Evolutionary conservation across 2,797 vertebrate species (phyloP), one percentile per base, ranked within the genome.

Genomic region (Eulemur mongoz): DNA sequence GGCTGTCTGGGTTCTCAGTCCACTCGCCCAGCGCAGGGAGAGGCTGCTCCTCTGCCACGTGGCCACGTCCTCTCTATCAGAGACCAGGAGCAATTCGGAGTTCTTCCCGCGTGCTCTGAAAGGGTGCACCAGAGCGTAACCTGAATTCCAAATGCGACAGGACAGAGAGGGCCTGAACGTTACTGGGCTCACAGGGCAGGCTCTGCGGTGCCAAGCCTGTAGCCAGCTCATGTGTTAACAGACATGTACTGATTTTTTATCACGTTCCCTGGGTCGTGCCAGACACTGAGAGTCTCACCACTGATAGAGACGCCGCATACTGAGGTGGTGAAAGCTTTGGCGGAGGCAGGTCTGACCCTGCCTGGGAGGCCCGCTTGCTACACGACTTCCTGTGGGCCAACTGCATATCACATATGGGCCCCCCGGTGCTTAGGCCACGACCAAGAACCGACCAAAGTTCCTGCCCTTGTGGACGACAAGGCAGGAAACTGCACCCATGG

Each of bases 21-120:
- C 89, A n/a, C 97, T 98, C 0, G 99, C 94, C 17, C 97, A 96
- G 9, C 88, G 97, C 82, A 99, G 97, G 0, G 99, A 98, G 54
- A 99, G 97, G 50, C 87, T 91, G 40, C 96, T 98, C 93, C 98
- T 99, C 95, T 92, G 99, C 99, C 99, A 99, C 0, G 98, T 99
- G 84, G 98, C 97, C 69, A 87, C 72, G 50, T 99, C 99, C 38
- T 98, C 98, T 0, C 98, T 81, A 85, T 99, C 96, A 15, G 97
- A 97, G 84, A 99, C 84, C 92, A 99, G 95, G 73, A 99, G 98
- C 97, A 99, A 97, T 82, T 99, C 98, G 0, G 98, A 98, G 95
- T 97, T 98, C 89, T 99, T 99, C 78, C 99, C 99, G 0, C 91
- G 96, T 0, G 96, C 95, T 97, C 98, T 99, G 97, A 99, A 99